Evolutionary conservation across 2,113 vertebrate species (phyloP).

Genomic region (Pica pica): DNA sequence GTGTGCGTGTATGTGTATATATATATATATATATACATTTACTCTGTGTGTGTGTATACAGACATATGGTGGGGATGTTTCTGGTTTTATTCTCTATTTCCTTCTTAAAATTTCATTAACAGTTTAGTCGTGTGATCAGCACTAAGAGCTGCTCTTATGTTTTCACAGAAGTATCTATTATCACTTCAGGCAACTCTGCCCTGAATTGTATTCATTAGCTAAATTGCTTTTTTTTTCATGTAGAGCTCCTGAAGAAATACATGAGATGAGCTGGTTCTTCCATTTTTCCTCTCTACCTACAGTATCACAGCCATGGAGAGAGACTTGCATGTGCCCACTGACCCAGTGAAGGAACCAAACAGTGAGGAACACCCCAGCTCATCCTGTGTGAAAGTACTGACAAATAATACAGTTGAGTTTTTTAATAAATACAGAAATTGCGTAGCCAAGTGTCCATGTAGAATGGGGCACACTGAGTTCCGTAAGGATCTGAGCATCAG

Average conservation of each 20-base stretch:
- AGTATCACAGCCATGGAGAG: fast-evolving
- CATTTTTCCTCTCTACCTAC: not conserved
- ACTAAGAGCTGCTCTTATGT: not conserved
- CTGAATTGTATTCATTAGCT: not conserved
- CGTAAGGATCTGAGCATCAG: not conserved
- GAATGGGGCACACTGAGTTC: not conserved
- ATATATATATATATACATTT: not conserved
- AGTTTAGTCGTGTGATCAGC: not conserved
- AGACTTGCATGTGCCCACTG: not conserved
- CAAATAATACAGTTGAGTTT: not conserved
- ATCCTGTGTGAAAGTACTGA: not conserved
- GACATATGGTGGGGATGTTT: not conserved
- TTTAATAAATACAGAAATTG: not conserved
- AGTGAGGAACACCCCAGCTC: not conserved
- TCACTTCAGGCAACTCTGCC: not conserved
- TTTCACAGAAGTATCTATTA: not conserved
- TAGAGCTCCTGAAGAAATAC: not conserved
- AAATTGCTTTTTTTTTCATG: not conserved
- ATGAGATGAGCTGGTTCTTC: not conserved
- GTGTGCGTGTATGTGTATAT: fast-evolving
- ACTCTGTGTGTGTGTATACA: not conserved
- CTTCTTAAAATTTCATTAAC: not conserved
- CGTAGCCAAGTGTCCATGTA: not conserved
- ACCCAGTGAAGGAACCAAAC: not conserved
- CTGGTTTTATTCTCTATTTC: not conserved